Evolutionary conservation across 2,113 vertebrate genomes (phyloP).

Genomic region (Notothenia rossii): DNA sequence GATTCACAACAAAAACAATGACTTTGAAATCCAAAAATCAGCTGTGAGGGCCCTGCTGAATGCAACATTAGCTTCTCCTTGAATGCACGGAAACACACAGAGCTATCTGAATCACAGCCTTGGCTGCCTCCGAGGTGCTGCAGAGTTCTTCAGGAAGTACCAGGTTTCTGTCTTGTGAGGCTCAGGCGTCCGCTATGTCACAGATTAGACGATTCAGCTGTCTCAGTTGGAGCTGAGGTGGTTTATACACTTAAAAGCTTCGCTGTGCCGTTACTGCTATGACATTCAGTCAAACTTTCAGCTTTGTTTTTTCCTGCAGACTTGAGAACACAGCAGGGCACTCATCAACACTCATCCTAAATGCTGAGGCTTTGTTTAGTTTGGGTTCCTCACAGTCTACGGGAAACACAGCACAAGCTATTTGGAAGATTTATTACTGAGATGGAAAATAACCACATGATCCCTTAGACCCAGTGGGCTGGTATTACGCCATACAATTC

Average conservation of each 20-base stretch:
- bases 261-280: constrained; percentile 4
- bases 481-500: constrained; percentile 11
- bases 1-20: background rate
- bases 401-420: constrained; percentile 21
- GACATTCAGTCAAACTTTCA: constrained; percentile 35
- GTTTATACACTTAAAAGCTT: constrained; percentile 37
- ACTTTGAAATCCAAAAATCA: background rate
- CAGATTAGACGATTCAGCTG: constrained; percentile 41
- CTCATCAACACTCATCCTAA: constrained; percentile 4
- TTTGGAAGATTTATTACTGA: constrained; percentile 17
- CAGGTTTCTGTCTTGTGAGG: constrained; percentile 53
- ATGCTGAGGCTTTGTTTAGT: constrained; percentile 26
- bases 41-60: background rate
- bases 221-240: constrained; percentile 13
- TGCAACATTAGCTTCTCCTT: constrained; percentile 6
- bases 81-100: constrained; percentile 1
- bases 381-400: constrained; percentile 15
- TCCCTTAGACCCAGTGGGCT: constrained; percentile 12
- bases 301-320: constrained; percentile 9
- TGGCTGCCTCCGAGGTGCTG: constrained; percentile 46
- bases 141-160: constrained; percentile 32
- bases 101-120: constrained; percentile 52
- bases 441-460: constrained; percentile 21
- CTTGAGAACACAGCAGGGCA: background rate
- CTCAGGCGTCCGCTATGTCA: constrained; percentile 11